Conservation (phyloP, 2,888 invertebrate genomes). For the Sthenelais limicola region DNA sequence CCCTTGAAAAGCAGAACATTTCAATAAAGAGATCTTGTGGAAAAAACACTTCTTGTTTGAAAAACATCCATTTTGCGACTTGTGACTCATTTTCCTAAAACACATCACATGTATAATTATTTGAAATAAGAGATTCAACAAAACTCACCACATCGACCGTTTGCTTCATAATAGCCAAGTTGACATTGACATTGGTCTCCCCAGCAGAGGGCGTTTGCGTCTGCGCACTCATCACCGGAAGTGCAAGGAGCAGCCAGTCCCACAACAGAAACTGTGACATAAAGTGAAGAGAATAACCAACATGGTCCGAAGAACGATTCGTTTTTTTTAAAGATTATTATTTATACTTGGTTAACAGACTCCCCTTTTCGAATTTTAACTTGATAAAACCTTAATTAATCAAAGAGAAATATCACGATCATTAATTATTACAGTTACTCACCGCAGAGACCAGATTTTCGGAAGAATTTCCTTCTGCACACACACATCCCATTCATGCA, state of each 20-base stretch:
- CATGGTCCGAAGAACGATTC: neutral
- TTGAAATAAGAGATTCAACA: too few species aligned
- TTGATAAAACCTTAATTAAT: too few species aligned
- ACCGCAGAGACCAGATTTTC: constrained; percentile 41
- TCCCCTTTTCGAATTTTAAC: too few species aligned
- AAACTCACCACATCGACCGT: constrained; percentile 38
- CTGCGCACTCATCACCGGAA: constrained; percentile 48
- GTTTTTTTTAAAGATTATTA: neutral
- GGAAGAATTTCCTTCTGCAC: constrained; percentile 45
- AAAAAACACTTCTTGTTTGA: too few species aligned
- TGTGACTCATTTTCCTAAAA: too few species aligned
- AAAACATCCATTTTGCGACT: too few species aligned
- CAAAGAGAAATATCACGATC: too few species aligned
- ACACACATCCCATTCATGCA: constrained; percentile 37
- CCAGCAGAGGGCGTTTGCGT: constrained; percentile 40
- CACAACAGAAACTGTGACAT: constrained; percentile 44
- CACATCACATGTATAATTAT: too few species aligned
- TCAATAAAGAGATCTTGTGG: too few species aligned
- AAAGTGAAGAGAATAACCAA: neutral
- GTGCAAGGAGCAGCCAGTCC: constrained; percentile 44
- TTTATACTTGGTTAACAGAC: too few species aligned
- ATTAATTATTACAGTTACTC: too few species aligned
- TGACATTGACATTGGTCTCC: constrained; percentile 41
- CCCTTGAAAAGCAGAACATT: too few species aligned
- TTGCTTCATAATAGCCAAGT: constrained; percentile 41